A percentile compares a stretch with the other conserved stretches of the same genome.
Evolutionary conservation across 2,113 vertebrate species (phyloP).

Genomic region (Mastomys coucha): DNA sequence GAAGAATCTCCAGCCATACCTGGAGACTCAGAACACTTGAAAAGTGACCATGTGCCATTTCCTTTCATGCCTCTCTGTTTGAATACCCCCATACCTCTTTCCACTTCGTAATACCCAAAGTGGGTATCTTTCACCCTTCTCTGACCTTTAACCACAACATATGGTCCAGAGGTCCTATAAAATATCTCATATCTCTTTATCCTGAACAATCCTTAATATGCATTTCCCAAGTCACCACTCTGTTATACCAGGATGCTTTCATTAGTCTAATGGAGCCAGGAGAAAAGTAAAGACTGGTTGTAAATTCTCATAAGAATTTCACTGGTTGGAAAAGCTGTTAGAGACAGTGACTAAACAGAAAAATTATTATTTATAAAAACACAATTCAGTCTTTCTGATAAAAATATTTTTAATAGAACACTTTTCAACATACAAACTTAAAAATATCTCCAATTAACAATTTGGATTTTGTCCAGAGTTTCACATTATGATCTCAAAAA

Average conservation of each 20-base stretch:
- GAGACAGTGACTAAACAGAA: neutral
- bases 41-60: neutral
- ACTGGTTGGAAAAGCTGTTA: neutral
- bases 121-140: neutral
- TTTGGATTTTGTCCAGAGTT: neutral
- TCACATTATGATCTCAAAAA: neutral
- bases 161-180: neutral
- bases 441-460: neutral
- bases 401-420: neutral
- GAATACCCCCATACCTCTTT: fast-evolving
- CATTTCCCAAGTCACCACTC: neutral
- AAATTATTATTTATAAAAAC: too few species aligned
- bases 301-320: neutral
- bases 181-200: neutral
- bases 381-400: neutral
- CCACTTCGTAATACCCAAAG: too few species aligned
- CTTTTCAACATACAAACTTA: neutral
- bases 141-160: neutral
- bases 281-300: neutral
- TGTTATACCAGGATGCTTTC: neutral
- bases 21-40: neutral
- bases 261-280: neutral
- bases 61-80: neutral
- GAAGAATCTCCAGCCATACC: too few species aligned
- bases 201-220: fast-evolving